Evolutionary conservation across 2,888 invertebrate species (phyloP).

Genomic region (Lepas anatifera): DNA sequence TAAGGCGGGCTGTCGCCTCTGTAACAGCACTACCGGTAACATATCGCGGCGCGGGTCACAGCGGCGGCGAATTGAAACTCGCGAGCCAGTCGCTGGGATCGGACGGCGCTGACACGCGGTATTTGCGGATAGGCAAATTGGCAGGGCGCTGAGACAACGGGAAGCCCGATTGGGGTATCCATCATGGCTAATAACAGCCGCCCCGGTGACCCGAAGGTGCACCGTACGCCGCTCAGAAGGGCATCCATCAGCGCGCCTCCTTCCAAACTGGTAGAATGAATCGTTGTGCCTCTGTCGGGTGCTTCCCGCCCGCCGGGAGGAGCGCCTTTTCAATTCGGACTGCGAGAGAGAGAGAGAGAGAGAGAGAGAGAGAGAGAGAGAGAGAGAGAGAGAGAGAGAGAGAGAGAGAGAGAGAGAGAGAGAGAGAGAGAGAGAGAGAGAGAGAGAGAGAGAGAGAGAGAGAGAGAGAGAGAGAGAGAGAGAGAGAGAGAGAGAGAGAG

Average conservation of each 20-base stretch:
- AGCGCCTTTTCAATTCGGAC: not conserved
- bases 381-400: no score
- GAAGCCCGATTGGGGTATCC: not conserved
- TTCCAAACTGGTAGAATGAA: not conserved
- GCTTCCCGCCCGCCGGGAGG: not conserved
- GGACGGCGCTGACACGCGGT: not conserved
- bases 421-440: no score
- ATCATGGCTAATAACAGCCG: not conserved
- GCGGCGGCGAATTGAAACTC: not conserved
- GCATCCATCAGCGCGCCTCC: not conserved
- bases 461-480: no score
- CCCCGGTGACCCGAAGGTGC: not conserved
- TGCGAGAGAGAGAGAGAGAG: no score
- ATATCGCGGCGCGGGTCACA: not conserved
- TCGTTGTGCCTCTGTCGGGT: not conserved
- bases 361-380: no score
- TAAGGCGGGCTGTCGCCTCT: no score
- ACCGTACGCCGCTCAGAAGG: not conserved
- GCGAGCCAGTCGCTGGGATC: not conserved
- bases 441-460: no score
- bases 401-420: no score
- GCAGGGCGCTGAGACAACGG: not conserved
- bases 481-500: no score
- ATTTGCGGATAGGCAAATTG: not conserved
- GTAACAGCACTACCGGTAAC: not conserved